Percentiles rank a stretch among this genome's conserved stretches.
Evolutionary conservation across 2,797 vertebrate genomes (phyloP).

Genomic region (Poecilia velifera): DNA sequence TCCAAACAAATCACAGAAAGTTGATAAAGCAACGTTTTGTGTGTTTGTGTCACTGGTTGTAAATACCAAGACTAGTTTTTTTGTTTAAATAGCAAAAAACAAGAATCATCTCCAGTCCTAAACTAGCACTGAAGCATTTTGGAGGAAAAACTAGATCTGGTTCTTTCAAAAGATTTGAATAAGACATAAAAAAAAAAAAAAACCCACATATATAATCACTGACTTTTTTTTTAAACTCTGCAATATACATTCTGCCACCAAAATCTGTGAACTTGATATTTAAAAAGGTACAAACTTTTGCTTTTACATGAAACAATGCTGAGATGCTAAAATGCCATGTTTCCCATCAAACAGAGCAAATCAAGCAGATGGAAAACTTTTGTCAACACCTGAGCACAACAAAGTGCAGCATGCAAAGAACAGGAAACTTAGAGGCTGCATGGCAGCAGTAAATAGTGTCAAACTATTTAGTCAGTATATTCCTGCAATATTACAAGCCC

Average conservation of each 20-base stretch:
- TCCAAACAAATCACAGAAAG: neutral
- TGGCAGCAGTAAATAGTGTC: neutral
- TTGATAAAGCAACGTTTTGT: neutral
- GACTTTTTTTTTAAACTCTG: neutral
- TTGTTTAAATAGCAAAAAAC: neutral
- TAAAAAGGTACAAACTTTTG: neutral
- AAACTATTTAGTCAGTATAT: neutral
- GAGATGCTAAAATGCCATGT: slow-evolving; percentile 5
- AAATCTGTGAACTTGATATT: neutral
- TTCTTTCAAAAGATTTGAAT: neutral
- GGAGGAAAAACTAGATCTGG: neutral
- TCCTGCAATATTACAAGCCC: slow-evolving; percentile 8
- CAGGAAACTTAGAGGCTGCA: slow-evolving; percentile 13
- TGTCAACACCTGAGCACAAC: slow-evolving; percentile 1
- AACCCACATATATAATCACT: neutral
- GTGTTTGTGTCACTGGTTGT: neutral
- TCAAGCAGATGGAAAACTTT: slow-evolving; percentile 17
- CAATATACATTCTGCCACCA: neutral
- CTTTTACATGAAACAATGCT: slow-evolving; percentile 8
- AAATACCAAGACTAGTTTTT: neutral
- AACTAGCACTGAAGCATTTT: neutral
- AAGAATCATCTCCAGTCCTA: neutral
- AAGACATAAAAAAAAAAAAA: neutral
- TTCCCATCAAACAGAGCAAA: slow-evolving; percentile 5
- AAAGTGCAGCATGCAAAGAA: slow-evolving; percentile 34